phyloP scores from a whole-genome alignment of 2,797 vertebrate genomes.

The Centropyge bicolor region DNA sequence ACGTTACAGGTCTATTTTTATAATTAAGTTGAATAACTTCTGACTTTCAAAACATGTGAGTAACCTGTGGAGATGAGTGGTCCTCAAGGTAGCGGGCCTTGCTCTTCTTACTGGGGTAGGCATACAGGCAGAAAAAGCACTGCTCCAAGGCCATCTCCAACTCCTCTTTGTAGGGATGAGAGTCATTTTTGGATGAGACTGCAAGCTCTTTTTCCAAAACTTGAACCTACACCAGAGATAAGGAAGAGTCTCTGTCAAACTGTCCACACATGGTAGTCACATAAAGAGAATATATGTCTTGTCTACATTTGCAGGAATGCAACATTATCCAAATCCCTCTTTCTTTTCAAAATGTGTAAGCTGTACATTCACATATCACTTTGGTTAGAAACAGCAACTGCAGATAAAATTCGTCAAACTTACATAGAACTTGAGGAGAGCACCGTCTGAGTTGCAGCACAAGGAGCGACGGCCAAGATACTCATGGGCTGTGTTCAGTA shows the following conservation, averaged over 20 bases:
- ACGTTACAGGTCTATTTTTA: background rate
- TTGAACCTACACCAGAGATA: conserved; percentile 84
- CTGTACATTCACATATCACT: background rate
- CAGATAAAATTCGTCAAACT: conserved; percentile 69
- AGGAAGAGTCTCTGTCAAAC: conserved; percentile 7
- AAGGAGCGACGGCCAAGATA: conserved; percentile 94
- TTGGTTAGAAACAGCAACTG: background rate
- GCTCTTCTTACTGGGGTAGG: conserved; percentile 98
- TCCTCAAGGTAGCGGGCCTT: conserved; percentile 98
- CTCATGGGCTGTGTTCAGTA: conserved; percentile 96
- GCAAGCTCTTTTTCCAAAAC: conserved; percentile 93
- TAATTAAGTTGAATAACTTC: too few species aligned
- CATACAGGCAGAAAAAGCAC: conserved; percentile 96
- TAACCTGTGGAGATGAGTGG: conserved; percentile 94
- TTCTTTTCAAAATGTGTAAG: background rate
- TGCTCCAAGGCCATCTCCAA: conserved; percentile 97
- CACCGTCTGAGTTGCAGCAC: conserved; percentile 95
- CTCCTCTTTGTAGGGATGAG: conserved; percentile 96
- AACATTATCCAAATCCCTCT: background rate
- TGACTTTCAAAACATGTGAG: background rate
- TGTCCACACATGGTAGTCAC: background rate
- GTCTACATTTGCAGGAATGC: background rate
- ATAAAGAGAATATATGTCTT: background rate
- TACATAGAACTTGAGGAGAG: conserved; percentile 96
- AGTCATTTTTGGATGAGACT: conserved; percentile 83